Evolutionary conservation across 2,888 invertebrate genomes (phyloP).

Genomic region (Herminia tarsipennalis): DNA sequence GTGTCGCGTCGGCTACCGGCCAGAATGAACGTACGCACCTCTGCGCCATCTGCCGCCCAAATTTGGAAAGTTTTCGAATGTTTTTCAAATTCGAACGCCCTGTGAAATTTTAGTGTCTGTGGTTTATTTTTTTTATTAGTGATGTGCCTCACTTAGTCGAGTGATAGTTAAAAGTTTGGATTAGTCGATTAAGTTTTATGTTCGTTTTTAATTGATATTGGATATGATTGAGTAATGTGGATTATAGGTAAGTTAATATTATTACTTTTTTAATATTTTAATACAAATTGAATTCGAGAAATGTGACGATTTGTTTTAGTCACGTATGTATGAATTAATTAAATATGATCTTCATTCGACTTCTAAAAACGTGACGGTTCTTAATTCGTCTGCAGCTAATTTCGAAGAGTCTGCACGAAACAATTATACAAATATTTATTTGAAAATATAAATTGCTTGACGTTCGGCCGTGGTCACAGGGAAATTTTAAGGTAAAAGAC

Average conservation of each 20-base stretch:
- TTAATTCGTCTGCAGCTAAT: too few species aligned
- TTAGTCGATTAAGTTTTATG: constrained; percentile 10
- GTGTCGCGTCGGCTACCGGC: constrained; percentile 17
- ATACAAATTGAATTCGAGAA: too few species aligned
- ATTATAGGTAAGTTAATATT: constrained; percentile 24
- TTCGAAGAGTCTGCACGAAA: too few species aligned
- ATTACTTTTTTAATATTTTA: neutral
- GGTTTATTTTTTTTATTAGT: constrained; percentile 19
- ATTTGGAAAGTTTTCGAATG: constrained; percentile 31
- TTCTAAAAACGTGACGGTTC: too few species aligned
- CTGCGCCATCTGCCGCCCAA: constrained; percentile 5
- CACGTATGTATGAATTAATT: too few species aligned
- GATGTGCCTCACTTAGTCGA: constrained; percentile 15
- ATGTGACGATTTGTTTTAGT: too few species aligned
- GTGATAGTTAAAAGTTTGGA: constrained; percentile 13
- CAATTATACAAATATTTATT: too few species aligned
- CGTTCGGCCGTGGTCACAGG: too few species aligned
- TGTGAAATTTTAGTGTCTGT: constrained; percentile 14
- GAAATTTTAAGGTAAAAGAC: too few species aligned
- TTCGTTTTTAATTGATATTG: constrained; percentile 7
- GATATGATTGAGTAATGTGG: constrained; percentile 21
- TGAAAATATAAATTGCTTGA: too few species aligned
- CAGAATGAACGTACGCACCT: constrained; percentile 10
- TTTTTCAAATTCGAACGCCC: constrained; percentile 2
- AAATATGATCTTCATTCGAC: too few species aligned